A percentile compares a stretch with the other conserved stretches of the same genome.
Evolutionary conservation across 2,797 vertebrate genomes (phyloP).

Genomic region (Odontamblyopus rebecca): DNA sequence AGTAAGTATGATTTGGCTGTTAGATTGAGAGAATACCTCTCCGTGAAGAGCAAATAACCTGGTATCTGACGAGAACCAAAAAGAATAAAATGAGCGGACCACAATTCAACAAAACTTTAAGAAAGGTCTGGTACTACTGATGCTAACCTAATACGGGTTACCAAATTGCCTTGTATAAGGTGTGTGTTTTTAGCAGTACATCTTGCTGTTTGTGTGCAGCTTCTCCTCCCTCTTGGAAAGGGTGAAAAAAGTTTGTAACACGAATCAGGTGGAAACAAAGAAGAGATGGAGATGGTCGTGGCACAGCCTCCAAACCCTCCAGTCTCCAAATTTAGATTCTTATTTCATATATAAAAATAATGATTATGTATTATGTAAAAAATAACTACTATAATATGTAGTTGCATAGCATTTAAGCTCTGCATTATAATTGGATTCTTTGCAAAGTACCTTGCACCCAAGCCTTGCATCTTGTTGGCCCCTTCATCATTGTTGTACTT

Average conservation of each 20-base stretch:
- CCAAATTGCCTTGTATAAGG: not conserved
- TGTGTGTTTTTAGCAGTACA: not conserved
- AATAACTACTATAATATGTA: not conserved
- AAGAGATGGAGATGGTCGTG: not conserved
- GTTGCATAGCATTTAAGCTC: not conserved
- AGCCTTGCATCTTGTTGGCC: conserved; percentile 36
- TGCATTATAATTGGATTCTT: conserved; percentile 2
- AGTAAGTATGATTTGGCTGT: conserved; percentile 32
- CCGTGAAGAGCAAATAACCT: conserved; percentile 7
- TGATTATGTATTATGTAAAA: not conserved
- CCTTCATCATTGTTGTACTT: conserved; percentile 58
- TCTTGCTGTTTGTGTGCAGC: too few relatives aligned
- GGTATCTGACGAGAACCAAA: conserved; percentile 3
- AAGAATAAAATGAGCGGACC: not conserved
- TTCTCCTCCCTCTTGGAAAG: too few relatives aligned
- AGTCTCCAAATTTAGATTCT: not conserved
- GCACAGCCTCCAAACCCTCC: not conserved
- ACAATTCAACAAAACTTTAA: not conserved
- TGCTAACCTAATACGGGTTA: not conserved
- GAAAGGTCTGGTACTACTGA: not conserved
- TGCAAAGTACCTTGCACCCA: not conserved
- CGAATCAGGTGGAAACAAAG: not conserved
- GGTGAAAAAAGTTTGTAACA: too few relatives aligned
- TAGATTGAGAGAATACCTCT: conserved; percentile 19
- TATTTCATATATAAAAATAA: not conserved